A percentile compares a stretch with the other conserved stretches of the same genome.
Evolutionary conservation across 1,140 invertebrate species (phyloP).

Genomic region (Aphelinus atriplicis): DNA sequence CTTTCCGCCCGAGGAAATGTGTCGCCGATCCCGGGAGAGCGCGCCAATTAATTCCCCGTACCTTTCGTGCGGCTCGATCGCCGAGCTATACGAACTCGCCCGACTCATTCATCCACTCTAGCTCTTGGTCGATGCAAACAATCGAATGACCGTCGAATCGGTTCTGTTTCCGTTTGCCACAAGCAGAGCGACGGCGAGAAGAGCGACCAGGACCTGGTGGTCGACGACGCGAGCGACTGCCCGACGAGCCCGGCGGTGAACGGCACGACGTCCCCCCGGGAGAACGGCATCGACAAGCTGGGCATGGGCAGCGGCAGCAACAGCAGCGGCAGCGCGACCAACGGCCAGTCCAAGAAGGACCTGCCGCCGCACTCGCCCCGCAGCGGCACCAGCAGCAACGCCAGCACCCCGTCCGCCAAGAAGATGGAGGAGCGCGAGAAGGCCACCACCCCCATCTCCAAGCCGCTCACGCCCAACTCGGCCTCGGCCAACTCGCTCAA

Average conservation of each 20-base stretch:
- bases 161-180: too few relatives aligned
- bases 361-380: constrained; percentile 70
- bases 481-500: constrained; percentile 60
- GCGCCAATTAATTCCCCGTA: too few relatives aligned
- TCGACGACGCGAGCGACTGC: constrained; percentile 91
- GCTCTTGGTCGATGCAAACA: too few relatives aligned
- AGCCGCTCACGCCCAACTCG: constrained; percentile 87
- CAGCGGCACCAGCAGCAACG: constrained; percentile 82
- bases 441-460: constrained; percentile 88
- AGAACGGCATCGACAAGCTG: constrained; percentile 79
- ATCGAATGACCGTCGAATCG: too few relatives aligned
- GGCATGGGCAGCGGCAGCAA: constrained; percentile 53
- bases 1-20: too few relatives aligned
- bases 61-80: too few relatives aligned
- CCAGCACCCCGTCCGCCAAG: constrained; percentile 79
- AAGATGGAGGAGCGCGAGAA: constrained; percentile 81
- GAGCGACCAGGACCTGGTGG: constrained; percentile 96
- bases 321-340: neutral
- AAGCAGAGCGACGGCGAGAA: constrained; percentile 96
- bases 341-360: constrained; percentile 67
- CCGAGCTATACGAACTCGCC: too few relatives aligned
- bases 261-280: constrained; percentile 80
- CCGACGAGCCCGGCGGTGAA: constrained; percentile 67
- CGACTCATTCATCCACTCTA: too few relatives aligned
- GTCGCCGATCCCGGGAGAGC: too few relatives aligned